These are phyloP conservation scores for Rhombomys opimus DNA, from an alignment of 2,113 vertebrate species.

Conservation along the genomic window DNA sequence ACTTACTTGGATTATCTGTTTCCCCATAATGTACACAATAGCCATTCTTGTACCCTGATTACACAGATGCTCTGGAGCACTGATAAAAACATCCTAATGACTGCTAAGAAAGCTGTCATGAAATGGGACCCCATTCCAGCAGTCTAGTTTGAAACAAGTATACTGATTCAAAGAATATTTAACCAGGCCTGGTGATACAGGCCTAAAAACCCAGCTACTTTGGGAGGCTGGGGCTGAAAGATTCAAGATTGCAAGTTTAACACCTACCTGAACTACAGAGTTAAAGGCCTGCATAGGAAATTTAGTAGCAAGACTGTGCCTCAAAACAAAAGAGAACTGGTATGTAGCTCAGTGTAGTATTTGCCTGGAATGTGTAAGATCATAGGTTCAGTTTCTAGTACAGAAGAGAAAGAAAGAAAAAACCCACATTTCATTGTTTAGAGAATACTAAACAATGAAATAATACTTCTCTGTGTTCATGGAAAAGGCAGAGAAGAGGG, in stretches of 20 bases:
- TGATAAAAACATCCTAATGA: neutral
- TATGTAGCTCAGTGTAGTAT: neutral
- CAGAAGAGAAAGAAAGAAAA: neutral
- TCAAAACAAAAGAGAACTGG: neutral
- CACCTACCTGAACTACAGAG: neutral
- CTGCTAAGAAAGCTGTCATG: too few species aligned
- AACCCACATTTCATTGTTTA: too few species aligned
- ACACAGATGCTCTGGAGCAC: neutral
- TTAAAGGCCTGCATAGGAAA: neutral
- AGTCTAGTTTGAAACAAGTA: neutral
- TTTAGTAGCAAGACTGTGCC: neutral
- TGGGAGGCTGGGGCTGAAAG: neutral
- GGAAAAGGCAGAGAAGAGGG: neutral
- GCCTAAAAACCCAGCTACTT: neutral
- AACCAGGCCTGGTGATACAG: neutral
- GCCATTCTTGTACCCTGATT: neutral
- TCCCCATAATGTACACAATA: neutral
- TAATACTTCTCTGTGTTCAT: neutral
- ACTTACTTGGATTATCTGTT: neutral
- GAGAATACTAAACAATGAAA: neutral
- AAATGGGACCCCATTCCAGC: neutral
- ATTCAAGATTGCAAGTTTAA: neutral
- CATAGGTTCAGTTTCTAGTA: neutral
- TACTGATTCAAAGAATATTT: too few species aligned
- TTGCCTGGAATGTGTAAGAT: neutral